These are phyloP conservation scores for Pseudococcus viburni DNA, from an alignment of 2,888 invertebrate genomes.

Conservation along the genomic window DNA sequence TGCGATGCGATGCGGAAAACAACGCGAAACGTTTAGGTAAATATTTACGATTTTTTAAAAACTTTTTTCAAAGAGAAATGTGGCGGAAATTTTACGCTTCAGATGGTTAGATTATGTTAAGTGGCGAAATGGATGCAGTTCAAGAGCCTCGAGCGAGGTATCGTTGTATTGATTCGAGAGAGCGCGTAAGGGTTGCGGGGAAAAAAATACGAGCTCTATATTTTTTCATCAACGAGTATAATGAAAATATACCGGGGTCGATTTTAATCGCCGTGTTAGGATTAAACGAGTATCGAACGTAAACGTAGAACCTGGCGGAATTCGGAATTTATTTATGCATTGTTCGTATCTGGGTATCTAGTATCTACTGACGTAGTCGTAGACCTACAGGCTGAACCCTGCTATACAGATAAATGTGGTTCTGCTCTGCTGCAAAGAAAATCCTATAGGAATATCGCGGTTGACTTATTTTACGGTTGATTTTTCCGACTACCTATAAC, in stretches of 20 bases:
- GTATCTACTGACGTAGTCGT: too few relatives aligned
- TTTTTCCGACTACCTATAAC: too few relatives aligned
- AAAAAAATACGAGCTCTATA: neutral
- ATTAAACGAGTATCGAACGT: neutral
- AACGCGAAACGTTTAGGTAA: conserved; percentile 52
- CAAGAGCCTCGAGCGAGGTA: conserved; percentile 21
- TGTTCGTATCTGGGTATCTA: too few relatives aligned
- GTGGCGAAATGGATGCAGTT: conserved; percentile 46
- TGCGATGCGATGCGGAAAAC: conserved; percentile 9
- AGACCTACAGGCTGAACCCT: too few relatives aligned
- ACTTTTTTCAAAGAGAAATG: conserved; percentile 34
- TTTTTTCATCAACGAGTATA: neutral
- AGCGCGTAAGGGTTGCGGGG: neutral
- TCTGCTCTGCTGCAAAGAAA: too few relatives aligned
- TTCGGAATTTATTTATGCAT: too few relatives aligned
- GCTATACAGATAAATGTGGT: too few relatives aligned
- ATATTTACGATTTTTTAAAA: conserved; percentile 56
- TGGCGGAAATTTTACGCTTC: conserved; percentile 49
- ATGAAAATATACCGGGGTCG: neutral
- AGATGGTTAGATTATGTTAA: conserved; percentile 48
- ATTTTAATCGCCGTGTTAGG: neutral
- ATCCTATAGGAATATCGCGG: too few relatives aligned
- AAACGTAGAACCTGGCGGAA: neutral
- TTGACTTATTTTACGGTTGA: too few relatives aligned
- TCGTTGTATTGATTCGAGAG: conserved; percentile 31